Base-by-base conservation (phyloP, 2,888 invertebrate genomes). In the Cartodere bifasciata region DNA sequence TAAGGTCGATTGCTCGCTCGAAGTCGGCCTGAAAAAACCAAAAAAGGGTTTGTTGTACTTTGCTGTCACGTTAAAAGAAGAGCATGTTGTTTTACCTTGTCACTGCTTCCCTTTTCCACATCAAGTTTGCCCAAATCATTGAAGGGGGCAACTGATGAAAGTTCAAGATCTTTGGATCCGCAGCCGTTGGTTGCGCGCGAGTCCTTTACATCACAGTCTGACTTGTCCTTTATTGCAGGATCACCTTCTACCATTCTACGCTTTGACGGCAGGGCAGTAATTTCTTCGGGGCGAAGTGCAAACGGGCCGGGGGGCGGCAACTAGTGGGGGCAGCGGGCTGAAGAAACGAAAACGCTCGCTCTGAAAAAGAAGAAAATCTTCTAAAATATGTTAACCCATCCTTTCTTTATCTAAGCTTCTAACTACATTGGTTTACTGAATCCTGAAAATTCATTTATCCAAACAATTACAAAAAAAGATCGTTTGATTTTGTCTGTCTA, bases 201-300 rank as follows among this genome's bases (percentile, higher is more conserved):
- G 69, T 74, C 75, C 70, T 79, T 84, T 81, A 83, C 83, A 83
- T 84, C 80, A 79, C 79, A 77, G 71, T 78, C 81, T 80, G 44
- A 44, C 42, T 53, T 52, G 44, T 75, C 74, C 71, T 78, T 81
- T 64, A 72, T 69, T 61, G 72, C 72, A 65, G 74, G 72, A 70
- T 81, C 83, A 81, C 79, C 73, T 81, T 84, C 83, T 83, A 84
- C 83, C 83, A 84, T 84, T 79, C 83, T 84, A 84, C 56, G 68
- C 55, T 64, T 50, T 48, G 44, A 40, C 45, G 40, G 39, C 40
- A 38, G 39, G 23, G 38, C 38, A 42, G 33, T 32, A 30, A 27
- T 32, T 35, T 38, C 33, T 35, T 37, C 38, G 41, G 41, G 41
- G 44, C 45, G 36, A 38, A 37, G 30, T 38, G 27, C 25, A 27